Percentiles rank a stretch among this genome's conserved stretches.
Evolutionary conservation across 2,113 vertebrate genomes (phyloP).

Genomic region (Siniperca chuatsi): DNA sequence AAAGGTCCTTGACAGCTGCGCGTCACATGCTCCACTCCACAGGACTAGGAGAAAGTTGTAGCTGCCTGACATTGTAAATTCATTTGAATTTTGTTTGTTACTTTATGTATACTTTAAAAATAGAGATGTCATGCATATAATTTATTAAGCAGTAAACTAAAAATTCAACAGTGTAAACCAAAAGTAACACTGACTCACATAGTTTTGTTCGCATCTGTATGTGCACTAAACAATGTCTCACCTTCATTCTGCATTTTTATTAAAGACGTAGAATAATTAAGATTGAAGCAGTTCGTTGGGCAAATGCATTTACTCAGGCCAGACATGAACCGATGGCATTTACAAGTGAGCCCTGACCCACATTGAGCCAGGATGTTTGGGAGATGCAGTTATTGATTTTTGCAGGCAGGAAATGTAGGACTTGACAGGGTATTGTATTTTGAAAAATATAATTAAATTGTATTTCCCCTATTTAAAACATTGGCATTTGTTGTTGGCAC

Average conservation of each 20-base stretch:
- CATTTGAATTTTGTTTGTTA: neutral
- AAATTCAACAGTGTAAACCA: too few relatives aligned
- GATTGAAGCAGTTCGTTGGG: neutral
- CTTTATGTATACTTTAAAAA: neutral
- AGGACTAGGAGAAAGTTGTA: neutral
- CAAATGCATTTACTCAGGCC: neutral
- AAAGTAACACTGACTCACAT: too few relatives aligned
- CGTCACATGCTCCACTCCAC: neutral
- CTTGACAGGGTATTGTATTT: neutral
- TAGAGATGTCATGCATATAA: neutral
- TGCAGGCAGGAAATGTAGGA: neutral
- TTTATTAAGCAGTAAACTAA: neutral
- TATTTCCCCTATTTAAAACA: neutral
- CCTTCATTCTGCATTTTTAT: neutral
- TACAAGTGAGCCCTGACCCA: neutral
- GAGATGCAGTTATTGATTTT: neutral
- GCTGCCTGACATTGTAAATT: neutral
- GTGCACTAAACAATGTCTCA: neutral
- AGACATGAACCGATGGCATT: neutral
- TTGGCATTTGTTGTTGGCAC: neutral
- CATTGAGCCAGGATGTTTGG: neutral
- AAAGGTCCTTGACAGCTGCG: neutral
- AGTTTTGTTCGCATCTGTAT: neutral
- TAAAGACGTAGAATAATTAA: neutral
- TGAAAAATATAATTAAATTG: neutral